Base-by-base conservation (phyloP, 2,113 vertebrate genomes). In the Megalops atlanticus region DNA sequence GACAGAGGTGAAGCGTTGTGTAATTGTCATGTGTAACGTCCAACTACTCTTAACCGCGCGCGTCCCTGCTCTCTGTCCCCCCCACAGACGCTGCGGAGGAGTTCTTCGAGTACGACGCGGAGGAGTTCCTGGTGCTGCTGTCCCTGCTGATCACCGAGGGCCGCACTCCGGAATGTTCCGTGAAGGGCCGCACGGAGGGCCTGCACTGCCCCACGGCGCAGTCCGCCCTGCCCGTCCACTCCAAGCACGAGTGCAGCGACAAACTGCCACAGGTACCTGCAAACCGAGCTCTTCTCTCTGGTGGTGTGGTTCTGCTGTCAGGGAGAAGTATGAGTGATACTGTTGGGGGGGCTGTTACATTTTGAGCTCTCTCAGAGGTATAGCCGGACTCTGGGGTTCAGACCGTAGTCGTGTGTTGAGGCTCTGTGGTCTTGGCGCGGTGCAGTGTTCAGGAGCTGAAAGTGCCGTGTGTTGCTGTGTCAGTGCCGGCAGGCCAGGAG, bases 111-210 rank as follows among this genome's bases (percentile, higher is more conserved):
- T 99, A 98, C 0, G 97, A 99, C 69, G 95, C 98, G 0, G 98
- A 99, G 92, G 98, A 99, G 90, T 98, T 99, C 92, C 93, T 99
- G 90, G 96, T 97, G 81, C 98, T 97, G 89, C 92, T 99, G 92
- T 97, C 96, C 77, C 89, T 99, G 90, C 91, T 99, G 86, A 97
- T 99, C 91, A 99, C 98, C 0, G 98, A 99, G 92, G 98, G 98
- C 82, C 93, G 98, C 83, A 99, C 96, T 0, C 98, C 98, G 0
- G 98, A 99, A 88, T 95, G 95, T 86, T 99, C 98, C 0, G 95
- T 97, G 82, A 99, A 98, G 91, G 98, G 98, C 81, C 95, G 98
- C 70, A 95, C 96, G 0, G 98, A 99, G 93, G 98, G 98, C 74
- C 94, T 96, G 52, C 98, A 99, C 87, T 99, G 98, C 90, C 98